Percentiles rank a stretch among this genome's conserved stretches.
Evolutionary conservation across 2,797 vertebrate genomes (phyloP).

Genomic region (Liparis tanakae): DNA sequence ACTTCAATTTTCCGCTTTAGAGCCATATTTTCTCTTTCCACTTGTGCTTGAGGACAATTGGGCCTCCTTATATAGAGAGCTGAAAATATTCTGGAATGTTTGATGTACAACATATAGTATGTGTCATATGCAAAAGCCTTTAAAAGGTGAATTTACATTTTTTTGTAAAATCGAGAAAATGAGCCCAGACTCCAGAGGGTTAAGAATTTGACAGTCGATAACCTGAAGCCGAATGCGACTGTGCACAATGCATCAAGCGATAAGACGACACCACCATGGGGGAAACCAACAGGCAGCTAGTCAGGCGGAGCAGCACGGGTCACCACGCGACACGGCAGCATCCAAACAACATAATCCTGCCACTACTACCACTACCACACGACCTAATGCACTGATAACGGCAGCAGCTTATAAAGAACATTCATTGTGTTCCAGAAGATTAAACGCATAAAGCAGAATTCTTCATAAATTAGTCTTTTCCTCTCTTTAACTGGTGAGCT

Average conservation of each 20-base stretch:
- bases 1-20: too few relatives aligned
- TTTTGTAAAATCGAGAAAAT: too few relatives aligned
- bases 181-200: too few relatives aligned
- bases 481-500: too few relatives aligned
- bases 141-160: too few relatives aligned
- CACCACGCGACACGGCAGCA: neutral
- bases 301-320: neutral
- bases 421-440: neutral
- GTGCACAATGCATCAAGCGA: constrained; percentile 5
- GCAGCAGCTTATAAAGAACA: neutral
- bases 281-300: constrained; percentile 20
- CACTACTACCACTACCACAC: neutral
- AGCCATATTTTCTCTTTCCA: too few relatives aligned
- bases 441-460: neutral
- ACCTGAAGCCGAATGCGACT: constrained; percentile 14
- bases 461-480: constrained; percentile 7
- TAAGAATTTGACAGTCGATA: constrained; percentile 14
- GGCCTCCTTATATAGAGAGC: too few relatives aligned
- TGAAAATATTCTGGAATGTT: too few relatives aligned
- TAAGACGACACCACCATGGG: neutral
- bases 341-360: constrained; percentile 1
- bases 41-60: too few relatives aligned
- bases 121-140: too few relatives aligned
- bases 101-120: too few relatives aligned
- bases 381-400: neutral